Evolutionary conservation across 1,140 invertebrate species (phyloP).

Genomic region (Marisa cornuarietis): DNA sequence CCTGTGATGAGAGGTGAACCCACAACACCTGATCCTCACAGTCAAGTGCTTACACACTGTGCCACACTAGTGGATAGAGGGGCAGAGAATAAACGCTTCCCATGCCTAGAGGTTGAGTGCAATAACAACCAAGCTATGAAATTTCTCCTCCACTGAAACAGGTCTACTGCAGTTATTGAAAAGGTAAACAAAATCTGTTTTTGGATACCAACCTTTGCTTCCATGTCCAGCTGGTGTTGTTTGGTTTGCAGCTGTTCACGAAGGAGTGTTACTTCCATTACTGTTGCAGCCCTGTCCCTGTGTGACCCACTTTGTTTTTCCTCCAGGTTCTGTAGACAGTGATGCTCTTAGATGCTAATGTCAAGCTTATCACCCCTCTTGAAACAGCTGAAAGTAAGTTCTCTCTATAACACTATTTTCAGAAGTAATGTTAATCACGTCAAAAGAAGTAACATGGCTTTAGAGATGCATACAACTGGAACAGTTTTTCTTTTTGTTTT

Average conservation of each 20-base stretch:
- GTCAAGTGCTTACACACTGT: no score
- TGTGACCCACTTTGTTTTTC: conserved; percentile 39
- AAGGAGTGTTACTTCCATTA: conserved; percentile 51
- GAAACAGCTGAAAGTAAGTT: no score
- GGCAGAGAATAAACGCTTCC: background rate
- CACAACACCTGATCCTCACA: no score
- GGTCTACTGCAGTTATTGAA: background rate
- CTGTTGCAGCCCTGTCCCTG: conserved; percentile 62
- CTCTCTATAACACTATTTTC: no score
- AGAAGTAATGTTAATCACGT: no score
- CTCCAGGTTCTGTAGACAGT: conserved; percentile 46
- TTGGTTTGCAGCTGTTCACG: conserved; percentile 45
- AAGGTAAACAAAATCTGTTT: background rate
- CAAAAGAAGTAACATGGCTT: no score
- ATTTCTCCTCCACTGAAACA: background rate
- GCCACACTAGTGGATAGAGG: no score
- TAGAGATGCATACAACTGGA: no score
- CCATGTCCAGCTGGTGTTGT: conserved; percentile 51
- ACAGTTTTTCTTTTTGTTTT: no score
- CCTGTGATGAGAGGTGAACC: no score
- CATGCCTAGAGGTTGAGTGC: background rate
- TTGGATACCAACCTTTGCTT: conserved; percentile 42
- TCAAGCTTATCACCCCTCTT: no score
- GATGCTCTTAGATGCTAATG: no score
- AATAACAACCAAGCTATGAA: background rate